Base-by-base conservation (phyloP, 2,797 vertebrate genomes). In the Molossus alvarezi region DNA sequence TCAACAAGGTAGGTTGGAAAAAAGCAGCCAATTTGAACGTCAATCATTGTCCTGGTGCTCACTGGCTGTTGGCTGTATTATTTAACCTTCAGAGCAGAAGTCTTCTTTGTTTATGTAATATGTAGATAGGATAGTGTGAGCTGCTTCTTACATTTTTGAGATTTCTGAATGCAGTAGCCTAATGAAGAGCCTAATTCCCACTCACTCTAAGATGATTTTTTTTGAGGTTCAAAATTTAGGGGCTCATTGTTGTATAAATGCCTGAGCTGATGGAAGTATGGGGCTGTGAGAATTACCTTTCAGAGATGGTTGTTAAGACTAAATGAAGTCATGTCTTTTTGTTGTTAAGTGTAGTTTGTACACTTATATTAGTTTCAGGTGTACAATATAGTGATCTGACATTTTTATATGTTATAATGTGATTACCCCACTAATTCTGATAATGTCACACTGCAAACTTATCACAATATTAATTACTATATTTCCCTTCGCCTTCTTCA, bases 171-270 rank as follows among this genome's bases (percentile, higher is more conserved):
- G 2, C 9, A 29, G 25, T 48, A 71, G 25, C 23, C n/a, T 82
- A 91, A 77, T 60, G 65, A 77, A 92, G 51, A 15, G 5, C 15
- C 15, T 13, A 73, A n/a, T 60, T 91, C 21, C 69, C n/a, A 84
- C 5, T 73, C 23, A 45, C 9, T 86, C n/a, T n/a, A n/a, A 55
- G 18, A 64, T 84, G 29, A 51, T 89, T 18, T 9, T 20, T 84
- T 90, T 84, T 79, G 29, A 81, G 15, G 7, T 25, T 92, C 25
- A 72, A 67, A 90, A 71, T 88, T n/a, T 84, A 23, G 92, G 27
- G 73, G 37, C 1, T 95, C 12, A 69, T 53, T 18, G 92, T 60
- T 82, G 37, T 85, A 11, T 82, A 91, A 92, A 76, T 84, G 7
- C 29, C 13, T 67, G 14, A 27, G 45, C 23, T 81, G 64, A 48